Conservation (phyloP, 2,888 invertebrate species). For the Eristalis arbustorum region DNA sequence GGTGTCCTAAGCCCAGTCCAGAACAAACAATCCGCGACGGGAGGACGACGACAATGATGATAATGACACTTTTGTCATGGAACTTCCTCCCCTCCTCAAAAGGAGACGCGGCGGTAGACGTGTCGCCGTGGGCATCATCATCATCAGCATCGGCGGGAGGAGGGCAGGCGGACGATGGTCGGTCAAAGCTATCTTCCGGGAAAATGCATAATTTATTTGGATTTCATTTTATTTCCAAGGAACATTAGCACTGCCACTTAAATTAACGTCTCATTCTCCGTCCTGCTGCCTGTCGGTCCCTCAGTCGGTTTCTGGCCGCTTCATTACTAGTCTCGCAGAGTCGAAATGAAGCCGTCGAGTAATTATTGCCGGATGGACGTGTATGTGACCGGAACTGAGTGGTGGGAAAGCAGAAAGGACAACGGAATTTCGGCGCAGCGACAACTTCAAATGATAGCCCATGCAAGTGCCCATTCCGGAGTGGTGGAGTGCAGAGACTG, state of each 20-base stretch:
- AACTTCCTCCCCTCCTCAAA: not conserved
- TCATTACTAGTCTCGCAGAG: not conserved
- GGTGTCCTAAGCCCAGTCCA: not conserved
- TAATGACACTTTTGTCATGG: not conserved
- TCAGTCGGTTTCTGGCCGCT: no score
- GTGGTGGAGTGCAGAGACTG: no score
- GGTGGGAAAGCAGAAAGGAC: not conserved
- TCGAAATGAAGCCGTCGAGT: constrained; percentile 26
- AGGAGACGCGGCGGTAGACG: not conserved
- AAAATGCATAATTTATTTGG: constrained; percentile 64
- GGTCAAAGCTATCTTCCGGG: constrained; percentile 26
- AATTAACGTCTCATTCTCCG: not conserved
- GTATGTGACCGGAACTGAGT: not conserved
- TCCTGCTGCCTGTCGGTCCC: not conserved
- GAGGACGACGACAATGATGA: not conserved
- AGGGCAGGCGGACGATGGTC: not conserved
- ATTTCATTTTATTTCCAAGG: constrained; percentile 47
- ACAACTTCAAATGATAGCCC: constrained; percentile 31
- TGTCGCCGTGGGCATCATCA: not conserved
- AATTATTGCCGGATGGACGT: constrained; percentile 33
- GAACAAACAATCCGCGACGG: not conserved
- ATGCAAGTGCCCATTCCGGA: no score
- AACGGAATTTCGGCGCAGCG: constrained; percentile 15
- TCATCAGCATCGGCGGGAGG: not conserved
- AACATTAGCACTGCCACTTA: constrained; percentile 17